These are phyloP conservation scores for Scotopteryx bipunctaria DNA, from an alignment of 2,888 invertebrate species.

Conservation along the genomic window DNA sequence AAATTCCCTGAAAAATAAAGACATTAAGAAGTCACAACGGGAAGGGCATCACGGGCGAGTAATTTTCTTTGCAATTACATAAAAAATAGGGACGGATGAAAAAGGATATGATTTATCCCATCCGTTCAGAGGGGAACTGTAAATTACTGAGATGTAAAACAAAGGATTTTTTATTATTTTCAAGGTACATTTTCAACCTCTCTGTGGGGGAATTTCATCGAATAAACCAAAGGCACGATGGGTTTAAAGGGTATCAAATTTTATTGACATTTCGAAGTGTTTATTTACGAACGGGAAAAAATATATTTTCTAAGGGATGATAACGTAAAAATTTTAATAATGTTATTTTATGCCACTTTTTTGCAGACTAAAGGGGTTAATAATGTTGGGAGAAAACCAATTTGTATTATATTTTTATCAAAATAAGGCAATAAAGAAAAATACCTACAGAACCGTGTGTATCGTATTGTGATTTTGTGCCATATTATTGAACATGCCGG, in stretches of 20 bases:
- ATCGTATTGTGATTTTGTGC: too few species aligned
- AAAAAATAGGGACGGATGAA: slow-evolving; percentile 23
- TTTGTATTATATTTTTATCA: too few species aligned
- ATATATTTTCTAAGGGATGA: neutral
- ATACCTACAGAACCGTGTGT: too few species aligned
- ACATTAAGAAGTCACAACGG: slow-evolving; percentile 24
- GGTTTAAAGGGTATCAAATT: slow-evolving; percentile 4
- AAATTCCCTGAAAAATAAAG: slow-evolving; percentile 10
- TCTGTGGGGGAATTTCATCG: slow-evolving; percentile 10
- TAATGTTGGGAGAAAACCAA: too few species aligned
- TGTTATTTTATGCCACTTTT: too few species aligned
- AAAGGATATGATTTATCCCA: slow-evolving; percentile 28
- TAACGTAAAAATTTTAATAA: neutral
- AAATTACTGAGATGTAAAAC: slow-evolving; percentile 29
- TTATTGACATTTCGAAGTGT: slow-evolving; percentile 8
- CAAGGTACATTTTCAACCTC: slow-evolving; percentile 15
- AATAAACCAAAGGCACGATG: slow-evolving; percentile 13
- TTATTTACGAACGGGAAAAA: slow-evolving; percentile 5
- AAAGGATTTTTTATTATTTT: slow-evolving; percentile 26
- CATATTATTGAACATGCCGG: too few species aligned
- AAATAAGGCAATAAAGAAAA: too few species aligned
- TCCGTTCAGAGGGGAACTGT: slow-evolving; percentile 20
- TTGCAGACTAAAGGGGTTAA: too few species aligned
- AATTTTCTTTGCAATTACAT: slow-evolving; percentile 27
- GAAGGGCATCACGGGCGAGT: slow-evolving; percentile 16